Percentiles rank a stretch among this genome's conserved stretches.
phyloP scores from a whole-genome alignment of 2,888 invertebrate species.

The Lymantria dispar region DNA sequence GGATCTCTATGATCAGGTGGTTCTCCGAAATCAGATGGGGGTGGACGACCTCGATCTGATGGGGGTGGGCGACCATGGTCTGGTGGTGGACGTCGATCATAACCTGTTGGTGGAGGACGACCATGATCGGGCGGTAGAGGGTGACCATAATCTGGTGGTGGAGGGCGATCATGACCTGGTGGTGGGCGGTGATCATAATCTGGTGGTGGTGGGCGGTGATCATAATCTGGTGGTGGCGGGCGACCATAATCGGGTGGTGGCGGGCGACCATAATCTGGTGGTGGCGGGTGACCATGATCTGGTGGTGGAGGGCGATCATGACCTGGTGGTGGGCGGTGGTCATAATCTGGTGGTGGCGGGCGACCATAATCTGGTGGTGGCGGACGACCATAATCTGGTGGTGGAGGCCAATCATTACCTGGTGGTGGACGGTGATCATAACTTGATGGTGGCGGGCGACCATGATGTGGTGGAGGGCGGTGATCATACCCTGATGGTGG shows the following conservation, averaged over 20 bases:
- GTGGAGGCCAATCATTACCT: not conserved
- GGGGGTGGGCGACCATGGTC: constrained; percentile 2
- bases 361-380: constrained; percentile 11
- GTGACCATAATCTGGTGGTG: not conserved
- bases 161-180: not conserved
- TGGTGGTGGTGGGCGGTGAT: not conserved
- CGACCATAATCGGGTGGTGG: not conserved
- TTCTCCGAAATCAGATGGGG: constrained; percentile 9
- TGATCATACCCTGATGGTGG: not conserved
- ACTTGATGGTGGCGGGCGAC: not conserved
- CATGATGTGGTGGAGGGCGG: not conserved
- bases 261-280: constrained; percentile 1
- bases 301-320: constrained; percentile 12
- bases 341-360: constrained; percentile 11
- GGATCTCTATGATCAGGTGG: constrained; percentile 8
- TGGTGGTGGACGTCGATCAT: constrained; percentile 1
- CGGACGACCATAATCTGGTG: constrained; percentile 4
- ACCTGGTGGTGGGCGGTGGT: constrained; percentile 13
- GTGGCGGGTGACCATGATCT: not conserved
- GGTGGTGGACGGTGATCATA: no score
- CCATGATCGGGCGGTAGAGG: not conserved
- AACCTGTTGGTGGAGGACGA: not conserved
- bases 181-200: not conserved
- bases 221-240: not conserved
- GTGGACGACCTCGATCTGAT: constrained; percentile 7